phyloP scores from a whole-genome alignment of 2,113 vertebrate genomes.

The Noctilio leporinus region DNA sequence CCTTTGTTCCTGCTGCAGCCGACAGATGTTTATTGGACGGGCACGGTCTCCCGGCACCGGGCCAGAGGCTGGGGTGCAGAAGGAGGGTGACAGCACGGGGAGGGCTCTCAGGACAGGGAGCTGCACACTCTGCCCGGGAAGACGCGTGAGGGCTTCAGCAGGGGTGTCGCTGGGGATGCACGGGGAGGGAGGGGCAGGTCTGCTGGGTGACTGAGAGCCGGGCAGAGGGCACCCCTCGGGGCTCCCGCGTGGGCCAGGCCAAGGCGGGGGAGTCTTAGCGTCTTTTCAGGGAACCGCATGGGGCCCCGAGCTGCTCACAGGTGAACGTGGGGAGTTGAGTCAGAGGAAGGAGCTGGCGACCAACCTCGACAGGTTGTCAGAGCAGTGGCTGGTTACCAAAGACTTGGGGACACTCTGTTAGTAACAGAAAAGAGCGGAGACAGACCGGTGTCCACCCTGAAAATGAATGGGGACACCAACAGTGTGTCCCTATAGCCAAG shows the following conservation, averaged over 20 bases:
- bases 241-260: accelerated
- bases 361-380: accelerated
- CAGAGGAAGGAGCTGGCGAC: accelerated
- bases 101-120: accelerated
- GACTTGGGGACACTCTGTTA: neutral
- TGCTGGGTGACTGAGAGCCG: accelerated
- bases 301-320: neutral
- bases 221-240: accelerated
- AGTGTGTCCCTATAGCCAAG: accelerated
- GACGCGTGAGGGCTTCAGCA: accelerated
- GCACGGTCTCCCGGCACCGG: neutral
- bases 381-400: accelerated
- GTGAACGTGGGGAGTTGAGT: accelerated
- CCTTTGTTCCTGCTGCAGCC: neutral
- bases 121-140: accelerated
- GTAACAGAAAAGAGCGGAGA: neutral
- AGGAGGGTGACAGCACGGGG: neutral
- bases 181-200: accelerated
- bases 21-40: accelerated
- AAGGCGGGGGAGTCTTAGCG: accelerated
- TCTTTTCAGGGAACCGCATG: accelerated
- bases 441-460: accelerated
- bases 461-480: accelerated
- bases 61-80: neutral
- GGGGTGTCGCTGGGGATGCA: accelerated